These are phyloP conservation scores for Acipenser ruthenus DNA, from an alignment of 2,797 vertebrate genomes.

Conservation along the genomic window DNA sequence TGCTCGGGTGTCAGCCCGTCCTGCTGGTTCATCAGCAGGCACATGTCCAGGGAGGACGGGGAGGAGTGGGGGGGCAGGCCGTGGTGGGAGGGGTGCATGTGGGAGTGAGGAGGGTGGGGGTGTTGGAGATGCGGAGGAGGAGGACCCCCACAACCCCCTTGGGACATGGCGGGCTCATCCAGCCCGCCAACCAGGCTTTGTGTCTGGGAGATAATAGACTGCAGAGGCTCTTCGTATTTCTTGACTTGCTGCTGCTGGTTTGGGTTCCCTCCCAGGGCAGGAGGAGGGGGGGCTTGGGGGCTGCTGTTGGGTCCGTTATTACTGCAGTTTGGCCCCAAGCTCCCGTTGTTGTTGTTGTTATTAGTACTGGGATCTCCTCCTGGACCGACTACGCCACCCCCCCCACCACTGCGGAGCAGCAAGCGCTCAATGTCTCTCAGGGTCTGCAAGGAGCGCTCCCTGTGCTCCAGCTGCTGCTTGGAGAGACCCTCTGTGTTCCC, in stretches of 20 bases:
- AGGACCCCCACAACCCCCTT: slow-evolving; percentile 42
- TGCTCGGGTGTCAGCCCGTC: slow-evolving; percentile 89
- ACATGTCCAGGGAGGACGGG: slow-evolving; percentile 70
- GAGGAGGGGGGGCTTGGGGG: slow-evolving; percentile 41
- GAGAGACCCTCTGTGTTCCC: slow-evolving; percentile 74
- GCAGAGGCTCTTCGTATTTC: slow-evolving; percentile 89
- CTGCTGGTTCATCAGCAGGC: slow-evolving; percentile 72
- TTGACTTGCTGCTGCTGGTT: slow-evolving; percentile 49
- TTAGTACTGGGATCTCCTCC: slow-evolving; percentile 32
- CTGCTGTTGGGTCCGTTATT: slow-evolving; percentile 33
- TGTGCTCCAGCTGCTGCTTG: slow-evolving; percentile 92
- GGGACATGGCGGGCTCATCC: slow-evolving; percentile 63
- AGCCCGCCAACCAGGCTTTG: slow-evolving; percentile 73
- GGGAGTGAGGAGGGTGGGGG: slow-evolving; percentile 31
- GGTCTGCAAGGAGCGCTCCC: slow-evolving; percentile 90
- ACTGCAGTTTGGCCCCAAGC: slow-evolving; percentile 44
- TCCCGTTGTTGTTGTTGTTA: slow-evolving; percentile 36
- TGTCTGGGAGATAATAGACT: slow-evolving; percentile 92
- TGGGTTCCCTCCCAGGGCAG: slow-evolving; percentile 37
- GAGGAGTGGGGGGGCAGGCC: slow-evolving; percentile 60
- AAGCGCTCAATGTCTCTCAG: slow-evolving; percentile 89
- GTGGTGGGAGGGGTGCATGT: slow-evolving; percentile 21
- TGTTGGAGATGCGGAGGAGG: slow-evolving; percentile 34
- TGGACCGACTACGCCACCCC: slow-evolving; percentile 38
- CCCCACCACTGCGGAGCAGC: slow-evolving; percentile 70